Base-by-base conservation (phyloP, 2,888 invertebrate species). In the Sericinus montela region DNA sequence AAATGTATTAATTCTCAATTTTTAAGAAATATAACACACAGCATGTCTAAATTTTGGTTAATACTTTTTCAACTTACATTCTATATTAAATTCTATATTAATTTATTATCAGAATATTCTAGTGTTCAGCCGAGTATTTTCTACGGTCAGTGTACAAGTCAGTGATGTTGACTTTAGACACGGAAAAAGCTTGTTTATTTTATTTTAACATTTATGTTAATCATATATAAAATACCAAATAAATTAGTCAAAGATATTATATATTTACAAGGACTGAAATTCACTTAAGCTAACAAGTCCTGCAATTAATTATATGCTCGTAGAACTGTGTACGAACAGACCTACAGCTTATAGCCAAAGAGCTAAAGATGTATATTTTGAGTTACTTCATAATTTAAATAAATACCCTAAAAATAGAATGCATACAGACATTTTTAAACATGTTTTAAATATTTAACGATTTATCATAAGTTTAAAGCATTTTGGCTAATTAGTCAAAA, bases 31-130 rank as follows among this genome's bases (percentile, higher is more conserved):
- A 71, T 73, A 82, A 85, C 85, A 85, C 83, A 82, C 79, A 82
- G 82, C 82, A 73, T 82, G 71, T 73, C 84, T 84, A 85, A 81
- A 75, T 75, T 43, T 83, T 84, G 86, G 83, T 80, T 86, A 87
- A 87, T 87, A 87, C 87, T 87, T 87, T 73, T 83, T 75, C 74
- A 80, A 75, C 86, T 86, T 85, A 80, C 53, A 71, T 55, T 19
- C 80, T 82, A 82, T n/a, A n/a, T 65, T 63, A 72, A 70, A 54
- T 59, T 75, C 80, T 82, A 85, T 69, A 67, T 82, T 85, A 83
- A 79, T 68, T 85, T 85, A 84, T 85, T 82, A 85, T 85, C 80
- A 67, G 80, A 65, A 72, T 85, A 84, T 69, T 70, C 65, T 70
- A 83, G 72, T 75, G 75, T 76, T 60, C 67, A 74, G 79, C 76